These are phyloP conservation scores for Cryptophagus acutangulus DNA, from an alignment of 2,888 invertebrate genomes.

Conservation along the genomic window DNA sequence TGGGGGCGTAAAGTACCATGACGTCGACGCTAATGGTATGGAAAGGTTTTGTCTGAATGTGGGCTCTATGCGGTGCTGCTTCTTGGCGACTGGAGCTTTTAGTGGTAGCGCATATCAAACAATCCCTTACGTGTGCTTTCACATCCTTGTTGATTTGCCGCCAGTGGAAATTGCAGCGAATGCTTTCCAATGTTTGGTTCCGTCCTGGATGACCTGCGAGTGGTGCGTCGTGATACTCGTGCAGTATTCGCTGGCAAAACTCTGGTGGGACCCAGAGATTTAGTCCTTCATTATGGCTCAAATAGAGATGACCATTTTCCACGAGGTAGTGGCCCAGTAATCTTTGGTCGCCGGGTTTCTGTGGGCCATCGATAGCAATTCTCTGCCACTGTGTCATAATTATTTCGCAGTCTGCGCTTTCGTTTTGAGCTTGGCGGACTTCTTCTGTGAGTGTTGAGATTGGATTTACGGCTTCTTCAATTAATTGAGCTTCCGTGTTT, in stretches of 20 bases:
- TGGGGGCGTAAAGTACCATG: constrained; percentile 4
- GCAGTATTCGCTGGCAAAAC: background rate
- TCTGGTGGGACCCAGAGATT: constrained; percentile 1
- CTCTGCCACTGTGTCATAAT: constrained; percentile 2
- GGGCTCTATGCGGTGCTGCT: constrained; percentile 1
- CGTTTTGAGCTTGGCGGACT: background rate
- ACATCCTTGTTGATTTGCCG: constrained; percentile 1
- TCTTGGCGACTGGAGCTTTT: constrained; percentile 5
- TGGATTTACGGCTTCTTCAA: background rate
- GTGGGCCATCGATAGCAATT: background rate
- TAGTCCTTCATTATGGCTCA: background rate
- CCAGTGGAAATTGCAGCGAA: constrained; percentile 9
- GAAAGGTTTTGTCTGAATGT: no score
- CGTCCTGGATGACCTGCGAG: no score
- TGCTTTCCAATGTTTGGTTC: constrained; percentile 5
- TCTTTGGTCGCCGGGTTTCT: background rate
- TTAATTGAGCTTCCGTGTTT: background rate
- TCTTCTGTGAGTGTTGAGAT: background rate
- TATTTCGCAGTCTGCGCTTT: background rate
- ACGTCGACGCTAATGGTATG: no score
- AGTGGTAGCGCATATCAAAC: constrained; percentile 3
- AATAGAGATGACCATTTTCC: background rate
- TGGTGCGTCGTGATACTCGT: no score
- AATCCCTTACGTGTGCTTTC: constrained; percentile 5
- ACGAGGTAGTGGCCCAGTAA: background rate